phyloP scores from a whole-genome alignment of 2,113 vertebrate genomes.

The Xiphophorus maculatus region DNA sequence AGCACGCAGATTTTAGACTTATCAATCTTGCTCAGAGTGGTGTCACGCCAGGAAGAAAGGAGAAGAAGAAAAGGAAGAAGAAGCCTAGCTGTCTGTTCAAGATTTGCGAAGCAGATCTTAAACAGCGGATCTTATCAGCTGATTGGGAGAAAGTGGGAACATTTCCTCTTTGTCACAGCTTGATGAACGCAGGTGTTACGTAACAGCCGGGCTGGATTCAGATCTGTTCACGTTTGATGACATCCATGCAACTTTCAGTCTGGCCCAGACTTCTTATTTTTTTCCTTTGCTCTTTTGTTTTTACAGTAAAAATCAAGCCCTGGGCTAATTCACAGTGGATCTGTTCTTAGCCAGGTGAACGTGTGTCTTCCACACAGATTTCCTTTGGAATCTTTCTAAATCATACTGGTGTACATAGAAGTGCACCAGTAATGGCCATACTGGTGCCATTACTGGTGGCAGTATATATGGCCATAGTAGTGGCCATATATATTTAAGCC shows the following conservation, averaged over 20 bases:
- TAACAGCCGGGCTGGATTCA: slow-evolving; percentile 28
- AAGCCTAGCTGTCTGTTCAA: slow-evolving; percentile 34
- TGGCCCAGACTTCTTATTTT: too few species aligned
- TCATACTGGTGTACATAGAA: too few species aligned
- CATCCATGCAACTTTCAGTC: not conserved
- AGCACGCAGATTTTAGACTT: slow-evolving; percentile 43
- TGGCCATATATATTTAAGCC: too few species aligned
- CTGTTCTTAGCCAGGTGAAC: slow-evolving; percentile 21
- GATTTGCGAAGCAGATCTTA: slow-evolving; percentile 41
- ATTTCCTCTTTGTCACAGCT: slow-evolving; percentile 39
- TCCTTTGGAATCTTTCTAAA: slow-evolving; percentile 30
- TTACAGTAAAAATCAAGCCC: not conserved
- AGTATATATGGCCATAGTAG: too few species aligned
- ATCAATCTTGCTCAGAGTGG: slow-evolving; percentile 44
- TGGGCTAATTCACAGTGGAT: slow-evolving; percentile 33
- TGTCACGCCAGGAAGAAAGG: slow-evolving; percentile 61
- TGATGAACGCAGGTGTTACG: slow-evolving; percentile 22
- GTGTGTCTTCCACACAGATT: slow-evolving; percentile 23
- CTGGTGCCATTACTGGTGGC: too few species aligned
- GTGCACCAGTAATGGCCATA: too few species aligned
- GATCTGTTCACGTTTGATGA: not conserved
- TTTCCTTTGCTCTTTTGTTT: not conserved
- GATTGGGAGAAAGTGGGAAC: slow-evolving; percentile 49
- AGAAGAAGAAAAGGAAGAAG: too few species aligned
- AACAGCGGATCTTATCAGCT: slow-evolving; percentile 66